Percentiles rank a stretch among this genome's conserved stretches.
Evolutionary conservation across 2,888 invertebrate genomes (phyloP).

Genomic region (Biston stratarius): DNA sequence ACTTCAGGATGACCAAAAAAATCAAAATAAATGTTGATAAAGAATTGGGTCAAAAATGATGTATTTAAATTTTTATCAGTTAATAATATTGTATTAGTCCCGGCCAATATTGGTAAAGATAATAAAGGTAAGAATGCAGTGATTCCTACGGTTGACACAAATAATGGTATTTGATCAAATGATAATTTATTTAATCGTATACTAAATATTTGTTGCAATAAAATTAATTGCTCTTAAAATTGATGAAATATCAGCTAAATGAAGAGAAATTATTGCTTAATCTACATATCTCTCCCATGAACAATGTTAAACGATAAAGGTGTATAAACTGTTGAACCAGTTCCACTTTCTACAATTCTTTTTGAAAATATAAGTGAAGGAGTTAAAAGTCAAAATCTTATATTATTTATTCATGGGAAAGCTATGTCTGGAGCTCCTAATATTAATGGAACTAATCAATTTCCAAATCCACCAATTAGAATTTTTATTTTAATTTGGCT

Average conservation of each 20-base stretch:
- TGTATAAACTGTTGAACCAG: constrained; percentile 93
- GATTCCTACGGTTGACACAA: constrained; percentile 90
- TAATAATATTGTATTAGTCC: constrained; percentile 92
- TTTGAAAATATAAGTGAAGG: constrained; percentile 89
- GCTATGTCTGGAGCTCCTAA: constrained; percentile 93
- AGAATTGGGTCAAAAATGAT: constrained; percentile 93
- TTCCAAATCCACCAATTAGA: constrained; percentile 94
- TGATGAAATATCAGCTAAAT: constrained; percentile 90
- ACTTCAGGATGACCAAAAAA: constrained; percentile 96
- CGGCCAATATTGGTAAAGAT: constrained; percentile 91
- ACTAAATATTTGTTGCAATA: constrained; percentile 91
- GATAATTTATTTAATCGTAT: constrained; percentile 88
- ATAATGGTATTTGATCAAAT: constrained; percentile 89
- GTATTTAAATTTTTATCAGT: constrained; percentile 93
- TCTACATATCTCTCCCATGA: constrained; percentile 90
- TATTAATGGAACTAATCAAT: constrained; percentile 92
- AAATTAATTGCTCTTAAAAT: constrained; percentile 93
- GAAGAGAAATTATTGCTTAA: constrained; percentile 91
- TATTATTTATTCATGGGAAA: constrained; percentile 94
- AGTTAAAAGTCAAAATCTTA: constrained; percentile 93
- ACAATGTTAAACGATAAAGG: constrained; percentile 88
- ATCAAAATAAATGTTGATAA: constrained; percentile 95
- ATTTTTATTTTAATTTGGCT: too few relatives aligned
- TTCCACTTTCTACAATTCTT: constrained; percentile 89
- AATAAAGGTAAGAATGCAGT: constrained; percentile 86